These are phyloP conservation scores for Hyles vespertilio DNA, from an alignment of 1,140 invertebrate species.

Conservation along the genomic window DNA sequence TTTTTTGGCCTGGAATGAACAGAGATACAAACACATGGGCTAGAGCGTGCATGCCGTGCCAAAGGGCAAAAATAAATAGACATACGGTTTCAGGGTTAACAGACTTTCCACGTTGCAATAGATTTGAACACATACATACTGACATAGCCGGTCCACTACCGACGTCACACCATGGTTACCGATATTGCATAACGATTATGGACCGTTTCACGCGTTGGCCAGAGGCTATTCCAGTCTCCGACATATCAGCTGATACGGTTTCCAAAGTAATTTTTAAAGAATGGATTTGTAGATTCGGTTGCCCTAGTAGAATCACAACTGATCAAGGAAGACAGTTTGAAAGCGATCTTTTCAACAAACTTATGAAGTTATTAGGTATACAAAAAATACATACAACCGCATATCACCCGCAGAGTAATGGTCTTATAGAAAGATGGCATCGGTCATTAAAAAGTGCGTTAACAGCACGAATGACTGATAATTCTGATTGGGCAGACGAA, in stretches of 20 bases:
- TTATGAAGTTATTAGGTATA: conserved; percentile 1
- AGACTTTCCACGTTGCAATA: neutral
- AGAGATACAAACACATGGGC: neutral
- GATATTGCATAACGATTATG: conserved; percentile 7
- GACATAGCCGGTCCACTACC: conserved; percentile 6
- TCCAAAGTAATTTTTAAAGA: conserved; percentile 3
- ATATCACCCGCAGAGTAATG: conserved; percentile 5
- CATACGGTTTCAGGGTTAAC: conserved; percentile 1
- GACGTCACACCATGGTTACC: conserved; percentile 1
- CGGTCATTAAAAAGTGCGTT: conserved; percentile 11
- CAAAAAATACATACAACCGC: neutral
- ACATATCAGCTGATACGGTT: conserved; percentile 5
- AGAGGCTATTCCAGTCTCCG: conserved; percentile 2
- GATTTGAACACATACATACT: conserved; percentile 4
- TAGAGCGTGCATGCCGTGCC: neutral
- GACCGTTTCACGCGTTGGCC: conserved; percentile 1
- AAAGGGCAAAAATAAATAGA: neutral
- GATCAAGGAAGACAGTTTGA: conserved; percentile 3
- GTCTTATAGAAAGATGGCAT: conserved; percentile 16
- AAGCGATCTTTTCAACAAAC: conserved; percentile 1
- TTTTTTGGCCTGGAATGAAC: conserved; percentile 7
- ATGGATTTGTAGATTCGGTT: conserved; percentile 3
- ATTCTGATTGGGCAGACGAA: conserved; percentile 21
- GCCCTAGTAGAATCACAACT: neutral
- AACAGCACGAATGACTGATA: conserved; percentile 16